Base-by-base conservation (phyloP, 2,888 invertebrate species). In the Cryptus viduatorius region DNA sequence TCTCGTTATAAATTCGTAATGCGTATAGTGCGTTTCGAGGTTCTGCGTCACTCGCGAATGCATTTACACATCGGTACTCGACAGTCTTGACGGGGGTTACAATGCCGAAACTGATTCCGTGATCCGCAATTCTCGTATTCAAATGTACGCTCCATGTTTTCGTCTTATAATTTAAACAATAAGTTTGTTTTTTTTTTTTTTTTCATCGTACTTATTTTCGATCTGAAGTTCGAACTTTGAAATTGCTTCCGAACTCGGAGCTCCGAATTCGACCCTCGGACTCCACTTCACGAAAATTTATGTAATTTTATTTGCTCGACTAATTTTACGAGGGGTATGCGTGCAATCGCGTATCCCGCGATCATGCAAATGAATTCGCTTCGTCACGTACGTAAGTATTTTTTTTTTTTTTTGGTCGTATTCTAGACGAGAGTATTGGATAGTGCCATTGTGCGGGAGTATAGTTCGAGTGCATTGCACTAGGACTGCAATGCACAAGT, bases 21-120 rank as follows among this genome's bases (percentile, higher is more conserved):
- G 82, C 79, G 79, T 82, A 79, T 76, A 85, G 84, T 85, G 84
- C 82, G 79, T 85, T 85, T 82, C 79, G 61, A 64, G 72, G 79
- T 85, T 82, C 50, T 72, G 76, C 84, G 84, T 85, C 84, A 85
- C 50, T 85, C 82, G 46, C 50, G 64, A 46, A 24, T 73, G 78
- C 84, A 79, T 82, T 79, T 56, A n/a, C 71, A 48, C 72, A 82
- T 53, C 78, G 82, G 14, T 14, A 31, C 29, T 14, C 31, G 31
- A 31, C 61, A 14, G 31, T 24, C 61, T 31, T 61, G 61, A 61
- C 61, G 29, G 61, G 61, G 19, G 29, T 24, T 59, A n/a, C 48
- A 12, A 12, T n/a, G 61, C 31, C 14, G 61, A 29, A 61, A 29
- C 61, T 29, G 29, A 61, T 31, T 61, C 29, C 31, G 24, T 31